Evolutionary conservation across 2,888 invertebrate species (phyloP).

Genomic region (Nomada flava): DNA sequence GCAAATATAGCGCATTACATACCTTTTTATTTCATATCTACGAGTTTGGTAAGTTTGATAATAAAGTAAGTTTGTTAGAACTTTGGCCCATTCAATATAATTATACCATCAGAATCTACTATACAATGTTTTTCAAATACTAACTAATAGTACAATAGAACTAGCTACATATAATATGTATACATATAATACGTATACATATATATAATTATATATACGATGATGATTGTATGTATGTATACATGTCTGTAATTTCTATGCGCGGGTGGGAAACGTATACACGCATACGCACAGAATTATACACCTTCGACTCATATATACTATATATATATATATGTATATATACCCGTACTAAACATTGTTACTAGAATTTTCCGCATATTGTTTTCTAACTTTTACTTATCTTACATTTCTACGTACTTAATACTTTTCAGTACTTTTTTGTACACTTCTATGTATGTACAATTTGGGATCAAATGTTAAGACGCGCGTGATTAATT

Average conservation of each 20-base stretch:
- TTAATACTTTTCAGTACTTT: constrained; percentile 49
- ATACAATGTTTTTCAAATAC: constrained; percentile 76
- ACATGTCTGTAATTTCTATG: constrained; percentile 66
- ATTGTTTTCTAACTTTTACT: constrained; percentile 55
- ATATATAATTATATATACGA: constrained; percentile 65
- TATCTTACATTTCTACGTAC: constrained; percentile 59
- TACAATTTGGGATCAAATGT: constrained; percentile 69
- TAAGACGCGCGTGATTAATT: constrained; percentile 52
- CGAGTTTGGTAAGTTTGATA: constrained; percentile 19
- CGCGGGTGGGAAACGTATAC: constrained; percentile 53
- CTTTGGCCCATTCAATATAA: constrained; percentile 78
- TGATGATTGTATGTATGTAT: constrained; percentile 36
- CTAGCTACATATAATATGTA: constrained; percentile 73
- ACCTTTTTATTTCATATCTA: not conserved
- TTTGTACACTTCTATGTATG: constrained; percentile 63
- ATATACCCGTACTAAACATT: constrained; percentile 53
- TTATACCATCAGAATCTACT: constrained; percentile 76
- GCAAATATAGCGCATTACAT: constrained; percentile 8
- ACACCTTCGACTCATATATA: constrained; percentile 35
- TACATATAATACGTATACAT: constrained; percentile 35
- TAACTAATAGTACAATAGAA: constrained; percentile 71
- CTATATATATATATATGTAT: constrained; percentile 24
- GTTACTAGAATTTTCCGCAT: constrained; percentile 62
- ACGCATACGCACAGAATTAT: constrained; percentile 64
- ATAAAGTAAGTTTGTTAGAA: constrained; percentile 55